phyloP scores from a whole-genome alignment of 2,888 invertebrate species.

The Pollenia labialis region DNA sequence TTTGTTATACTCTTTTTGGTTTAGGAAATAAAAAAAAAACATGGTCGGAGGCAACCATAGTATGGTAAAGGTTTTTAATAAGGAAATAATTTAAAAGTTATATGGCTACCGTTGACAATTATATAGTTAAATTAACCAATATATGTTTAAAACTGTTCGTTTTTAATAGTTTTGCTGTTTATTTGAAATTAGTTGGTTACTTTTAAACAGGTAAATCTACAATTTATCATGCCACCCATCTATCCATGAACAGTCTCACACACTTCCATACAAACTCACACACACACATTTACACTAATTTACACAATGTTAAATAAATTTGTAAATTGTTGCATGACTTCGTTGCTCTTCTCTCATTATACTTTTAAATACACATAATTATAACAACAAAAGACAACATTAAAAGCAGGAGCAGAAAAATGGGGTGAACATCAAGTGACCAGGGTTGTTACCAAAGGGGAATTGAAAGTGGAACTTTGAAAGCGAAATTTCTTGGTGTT shows the following conservation, averaged over 20 bases:
- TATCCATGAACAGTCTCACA: not conserved
- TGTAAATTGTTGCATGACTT: constrained; percentile 30
- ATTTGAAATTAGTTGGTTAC: constrained; percentile 2
- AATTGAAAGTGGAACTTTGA: not conserved
- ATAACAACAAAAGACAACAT: not conserved
- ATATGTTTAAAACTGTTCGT: too few relatives aligned
- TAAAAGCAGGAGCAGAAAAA: not conserved
- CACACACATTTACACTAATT: not conserved
- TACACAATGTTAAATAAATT: constrained; percentile 21
- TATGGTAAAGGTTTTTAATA: too few relatives aligned
- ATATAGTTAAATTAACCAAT: too few relatives aligned
- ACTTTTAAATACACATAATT: constrained; percentile 41
- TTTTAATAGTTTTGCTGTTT: not conserved
- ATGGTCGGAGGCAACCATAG: too few relatives aligned
- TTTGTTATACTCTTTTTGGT: too few relatives aligned
- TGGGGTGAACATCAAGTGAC: not conserved
- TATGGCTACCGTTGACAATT: too few relatives aligned
- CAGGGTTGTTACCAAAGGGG: not conserved
- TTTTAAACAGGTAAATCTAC: constrained; percentile 1
- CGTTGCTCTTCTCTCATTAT: constrained; percentile 25
- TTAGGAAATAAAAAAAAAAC: too few relatives aligned
- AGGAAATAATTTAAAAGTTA: too few relatives aligned
- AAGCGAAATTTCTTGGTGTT: too few relatives aligned
- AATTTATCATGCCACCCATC: constrained; percentile 1
- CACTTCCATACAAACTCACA: not conserved